Percentiles rank a stretch among this genome's conserved stretches.
Evolutionary conservation across 2,797 vertebrate genomes (phyloP).

Genomic region (Uromys caudimaculatus): DNA sequence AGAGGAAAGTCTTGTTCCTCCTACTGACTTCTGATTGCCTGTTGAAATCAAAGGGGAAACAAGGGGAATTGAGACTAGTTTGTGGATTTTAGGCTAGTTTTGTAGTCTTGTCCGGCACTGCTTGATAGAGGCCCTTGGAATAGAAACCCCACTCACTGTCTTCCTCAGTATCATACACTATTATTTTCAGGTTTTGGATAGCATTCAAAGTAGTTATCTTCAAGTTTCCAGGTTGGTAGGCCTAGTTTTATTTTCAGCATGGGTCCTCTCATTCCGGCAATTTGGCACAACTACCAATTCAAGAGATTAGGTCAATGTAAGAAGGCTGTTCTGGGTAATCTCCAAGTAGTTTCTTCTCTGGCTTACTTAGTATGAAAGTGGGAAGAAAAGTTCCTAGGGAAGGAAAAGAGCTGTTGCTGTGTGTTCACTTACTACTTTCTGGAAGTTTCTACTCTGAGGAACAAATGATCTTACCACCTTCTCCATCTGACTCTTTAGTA

Average conservation of each 20-base stretch:
- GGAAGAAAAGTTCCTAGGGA: neutral
- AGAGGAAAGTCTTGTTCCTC: neutral
- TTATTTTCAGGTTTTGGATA: slow-evolving; percentile 31
- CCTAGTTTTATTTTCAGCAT: neutral
- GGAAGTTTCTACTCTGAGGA: neutral
- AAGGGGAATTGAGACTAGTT: neutral
- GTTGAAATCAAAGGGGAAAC: neutral
- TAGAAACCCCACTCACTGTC: neutral
- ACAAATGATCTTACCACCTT: neutral
- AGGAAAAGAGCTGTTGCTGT: neutral
- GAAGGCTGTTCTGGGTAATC: neutral
- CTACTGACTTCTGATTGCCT: neutral
- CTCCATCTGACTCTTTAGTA: neutral
- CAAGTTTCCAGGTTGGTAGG: neutral
- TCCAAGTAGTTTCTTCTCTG: neutral
- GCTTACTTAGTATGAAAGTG: neutral
- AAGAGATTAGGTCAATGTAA: neutral
- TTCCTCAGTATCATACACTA: neutral
- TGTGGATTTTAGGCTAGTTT: neutral
- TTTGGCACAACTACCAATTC: neutral
- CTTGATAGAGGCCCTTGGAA: slow-evolving; percentile 9
- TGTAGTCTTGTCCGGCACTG: neutral
- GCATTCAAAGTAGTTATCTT: slow-evolving; percentile 32
- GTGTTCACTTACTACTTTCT: neutral
- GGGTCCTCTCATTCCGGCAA: neutral